Evolutionary conservation across 2,888 invertebrate genomes (phyloP).

Genomic region (Loripinus fragilis): DNA sequence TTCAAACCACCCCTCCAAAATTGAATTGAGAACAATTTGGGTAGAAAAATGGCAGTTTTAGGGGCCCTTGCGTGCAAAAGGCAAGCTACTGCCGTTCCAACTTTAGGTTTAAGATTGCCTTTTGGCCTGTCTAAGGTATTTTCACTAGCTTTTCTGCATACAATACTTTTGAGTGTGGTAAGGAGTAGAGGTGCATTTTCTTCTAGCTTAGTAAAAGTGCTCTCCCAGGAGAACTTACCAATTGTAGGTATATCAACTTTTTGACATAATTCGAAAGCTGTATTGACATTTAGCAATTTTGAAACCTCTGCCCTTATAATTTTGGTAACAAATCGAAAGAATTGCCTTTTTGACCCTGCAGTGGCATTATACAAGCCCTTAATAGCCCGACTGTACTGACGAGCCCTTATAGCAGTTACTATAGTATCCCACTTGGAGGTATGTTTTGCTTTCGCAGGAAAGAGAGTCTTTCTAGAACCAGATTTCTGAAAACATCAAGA

Average conservation of each 20-base stretch:
- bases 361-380: conserved; percentile 1
- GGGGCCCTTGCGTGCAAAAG: conserved; percentile 30
- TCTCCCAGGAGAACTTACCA: conserved; percentile 38
- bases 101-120: conserved; percentile 21
- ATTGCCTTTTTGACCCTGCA: neutral
- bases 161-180: conserved; percentile 14
- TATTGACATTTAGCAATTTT: neutral
- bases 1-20: conserved; percentile 48
- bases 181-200: conserved; percentile 28
- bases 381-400: neutral
- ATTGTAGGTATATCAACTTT: conserved; percentile 30
- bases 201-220: conserved; percentile 11
- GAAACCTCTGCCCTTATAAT: neutral
- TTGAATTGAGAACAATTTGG: conserved; percentile 40
- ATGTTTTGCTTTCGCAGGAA: too few relatives aligned
- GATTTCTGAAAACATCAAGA: too few relatives aligned
- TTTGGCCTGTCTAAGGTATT: conserved; percentile 2
- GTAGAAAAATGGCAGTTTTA: conserved; percentile 25
- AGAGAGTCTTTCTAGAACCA: neutral
- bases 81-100: conserved; percentile 30
- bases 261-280: conserved; percentile 28
- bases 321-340: neutral
- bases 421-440: conserved; percentile 3
- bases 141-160: conserved; percentile 13
- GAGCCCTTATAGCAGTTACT: neutral